Percentiles rank a stretch among this genome's conserved stretches.
Conservation (phyloP, 2,797 vertebrate species). For the Phaenicophaeus curvirostris region DNA sequence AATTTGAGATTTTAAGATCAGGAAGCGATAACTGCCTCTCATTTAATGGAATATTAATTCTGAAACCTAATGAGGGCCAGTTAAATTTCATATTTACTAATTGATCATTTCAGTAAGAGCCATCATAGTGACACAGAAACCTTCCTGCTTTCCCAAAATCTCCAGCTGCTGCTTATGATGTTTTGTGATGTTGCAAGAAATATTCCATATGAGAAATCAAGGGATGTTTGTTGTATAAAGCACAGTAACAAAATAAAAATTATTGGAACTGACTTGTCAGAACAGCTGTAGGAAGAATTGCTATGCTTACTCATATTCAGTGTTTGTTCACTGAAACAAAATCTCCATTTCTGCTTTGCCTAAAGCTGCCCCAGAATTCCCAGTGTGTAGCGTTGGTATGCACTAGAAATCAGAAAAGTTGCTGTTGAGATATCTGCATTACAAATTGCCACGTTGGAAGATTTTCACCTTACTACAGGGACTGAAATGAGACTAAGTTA, state of each 20-base stretch:
- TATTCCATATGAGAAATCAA: not conserved
- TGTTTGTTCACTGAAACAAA: not conserved
- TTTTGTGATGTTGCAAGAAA: not conserved
- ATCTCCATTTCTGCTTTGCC: not conserved
- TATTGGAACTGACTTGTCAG: not conserved
- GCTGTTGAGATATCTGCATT: not conserved
- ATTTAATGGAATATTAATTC: not conserved
- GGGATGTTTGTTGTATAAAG: not conserved
- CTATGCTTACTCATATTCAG: not conserved
- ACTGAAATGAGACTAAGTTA: not conserved
- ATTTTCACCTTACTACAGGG: conserved; percentile 10
- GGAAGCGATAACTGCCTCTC: not conserved
- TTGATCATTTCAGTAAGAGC: not conserved
- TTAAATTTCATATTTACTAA: not conserved
- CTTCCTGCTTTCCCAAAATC: not conserved
- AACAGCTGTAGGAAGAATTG: not conserved
- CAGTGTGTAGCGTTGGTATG: not conserved
- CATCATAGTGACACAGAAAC: not conserved
- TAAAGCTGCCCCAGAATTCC: not conserved
- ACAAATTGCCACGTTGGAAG: not conserved
- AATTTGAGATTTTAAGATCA: not conserved
- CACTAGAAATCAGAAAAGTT: conserved; percentile 1
- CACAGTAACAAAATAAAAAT: not conserved
- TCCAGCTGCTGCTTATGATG: not conserved
- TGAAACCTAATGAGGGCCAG: not conserved